phyloP scores from a whole-genome alignment of 2,113 vertebrate species.

The Ctenodactylus gundi region DNA sequence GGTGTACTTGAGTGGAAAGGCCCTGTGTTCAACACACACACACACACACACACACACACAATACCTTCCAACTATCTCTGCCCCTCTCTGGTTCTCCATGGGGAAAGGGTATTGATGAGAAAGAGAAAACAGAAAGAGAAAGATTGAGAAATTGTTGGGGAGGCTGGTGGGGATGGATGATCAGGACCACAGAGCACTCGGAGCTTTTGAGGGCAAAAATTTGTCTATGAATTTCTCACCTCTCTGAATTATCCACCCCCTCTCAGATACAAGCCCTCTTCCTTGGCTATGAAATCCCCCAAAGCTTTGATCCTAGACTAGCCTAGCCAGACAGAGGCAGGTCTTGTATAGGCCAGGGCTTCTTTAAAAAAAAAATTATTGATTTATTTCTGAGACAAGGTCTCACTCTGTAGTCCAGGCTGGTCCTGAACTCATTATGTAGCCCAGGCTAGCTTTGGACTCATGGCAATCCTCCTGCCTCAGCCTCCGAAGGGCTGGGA shows the following conservation, averaged over 20 bases:
- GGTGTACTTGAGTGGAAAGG: too few species aligned
- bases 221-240: background rate
- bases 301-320: background rate
- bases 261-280: background rate
- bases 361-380: too few species aligned
- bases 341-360: background rate
- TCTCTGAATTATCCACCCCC: background rate
- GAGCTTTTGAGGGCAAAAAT: background rate
- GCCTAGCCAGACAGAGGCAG: background rate
- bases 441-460: too few species aligned
- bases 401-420: too few species aligned
- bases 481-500: too few species aligned
- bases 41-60: too few species aligned
- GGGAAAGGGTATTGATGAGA: background rate
- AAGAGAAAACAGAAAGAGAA: background rate
- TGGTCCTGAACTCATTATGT: too few species aligned
- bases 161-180: background rate
- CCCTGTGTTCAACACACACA: too few species aligned
- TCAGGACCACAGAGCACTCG: background rate
- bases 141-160: background rate
- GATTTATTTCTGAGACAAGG: too few species aligned
- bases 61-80: background rate
- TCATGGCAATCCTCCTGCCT: too few species aligned
- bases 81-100: background rate
- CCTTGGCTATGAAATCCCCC: background rate